These are phyloP conservation scores for Aphaenogaster floridana DNA, from an alignment of 1,140 invertebrate species.

Conservation along the genomic window DNA sequence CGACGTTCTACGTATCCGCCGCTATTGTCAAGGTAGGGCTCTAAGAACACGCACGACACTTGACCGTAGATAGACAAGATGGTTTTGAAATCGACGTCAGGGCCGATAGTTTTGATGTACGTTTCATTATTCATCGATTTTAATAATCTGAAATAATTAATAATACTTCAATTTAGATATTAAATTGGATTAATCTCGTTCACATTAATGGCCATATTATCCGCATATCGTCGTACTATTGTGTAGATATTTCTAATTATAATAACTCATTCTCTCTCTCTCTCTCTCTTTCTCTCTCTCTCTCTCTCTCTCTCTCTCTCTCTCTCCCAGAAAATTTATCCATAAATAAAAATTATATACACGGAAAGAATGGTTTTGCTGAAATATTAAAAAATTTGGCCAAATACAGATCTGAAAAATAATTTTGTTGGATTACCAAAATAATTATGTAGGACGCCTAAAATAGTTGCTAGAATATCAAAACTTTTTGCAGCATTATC, in stretches of 20 bases:
- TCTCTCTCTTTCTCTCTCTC: neutral
- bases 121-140: neutral
- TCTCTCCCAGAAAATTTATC: neutral
- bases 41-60: neutral
- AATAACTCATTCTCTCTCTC: neutral
- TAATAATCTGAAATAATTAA: conserved; percentile 8
- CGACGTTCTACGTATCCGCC: neutral
- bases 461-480: too few relatives aligned
- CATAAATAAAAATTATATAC: conserved; percentile 5
- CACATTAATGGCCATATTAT: neutral
- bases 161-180: neutral
- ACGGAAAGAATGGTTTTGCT: too few relatives aligned
- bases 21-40: neutral
- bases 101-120: neutral
- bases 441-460: too few relatives aligned
- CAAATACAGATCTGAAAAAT: too few relatives aligned
- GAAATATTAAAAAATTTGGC: too few relatives aligned
- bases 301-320: neutral
- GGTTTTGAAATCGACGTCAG: neutral
- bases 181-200: neutral
- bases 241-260: neutral
- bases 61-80: neutral
- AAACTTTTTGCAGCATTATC: too few relatives aligned
- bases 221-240: neutral
- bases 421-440: too few relatives aligned